phyloP scores from a whole-genome alignment of 2,113 vertebrate species.

The Taurulus bubalis region DNA sequence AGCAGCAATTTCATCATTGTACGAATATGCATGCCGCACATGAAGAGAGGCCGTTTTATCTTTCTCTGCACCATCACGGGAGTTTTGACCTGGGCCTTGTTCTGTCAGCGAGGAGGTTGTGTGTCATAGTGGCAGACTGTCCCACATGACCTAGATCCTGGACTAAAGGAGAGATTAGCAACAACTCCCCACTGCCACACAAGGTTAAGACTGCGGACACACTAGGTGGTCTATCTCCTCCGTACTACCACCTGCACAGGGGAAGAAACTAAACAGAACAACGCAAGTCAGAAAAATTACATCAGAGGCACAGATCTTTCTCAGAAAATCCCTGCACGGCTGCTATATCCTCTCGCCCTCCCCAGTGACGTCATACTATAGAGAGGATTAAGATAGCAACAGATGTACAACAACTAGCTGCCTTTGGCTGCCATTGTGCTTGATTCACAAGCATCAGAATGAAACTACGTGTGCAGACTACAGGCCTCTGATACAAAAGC shows the following conservation, averaged over 20 bases:
- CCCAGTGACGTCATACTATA: conserved; percentile 64
- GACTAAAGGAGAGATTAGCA: conserved; percentile 78
- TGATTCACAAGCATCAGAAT: conserved; percentile 49
- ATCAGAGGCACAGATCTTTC: conserved; percentile 7
- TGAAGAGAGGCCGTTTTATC: conserved; percentile 18
- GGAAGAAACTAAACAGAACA: background rate
- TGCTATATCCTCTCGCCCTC: conserved; percentile 38
- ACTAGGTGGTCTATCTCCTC: conserved; percentile 22
- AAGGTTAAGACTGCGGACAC: conserved; percentile 64
- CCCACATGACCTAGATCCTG: conserved; percentile 80
- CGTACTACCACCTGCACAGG: background rate
- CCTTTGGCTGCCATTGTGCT: conserved; percentile 72
- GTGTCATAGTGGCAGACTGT: conserved; percentile 60
- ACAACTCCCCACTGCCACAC: conserved; percentile 46
- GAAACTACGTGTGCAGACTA: background rate
- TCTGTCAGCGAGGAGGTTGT: conserved; percentile 39
- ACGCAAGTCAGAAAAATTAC: background rate
- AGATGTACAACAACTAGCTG: conserved; percentile 75
- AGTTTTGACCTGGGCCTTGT: conserved; percentile 54
- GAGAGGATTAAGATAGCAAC: conserved; percentile 78
- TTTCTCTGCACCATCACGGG: conserved; percentile 15
- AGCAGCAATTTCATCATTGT: conserved; percentile 28
- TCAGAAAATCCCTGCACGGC: conserved; percentile 27
- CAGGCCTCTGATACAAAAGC: conserved; percentile 10
- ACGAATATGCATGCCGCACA: background rate